A percentile compares a stretch with the other conserved stretches of the same genome.
These are phyloP conservation scores for Orycteropus afer DNA, from an alignment of 2,113 vertebrate genomes.

Conservation along the genomic window DNA sequence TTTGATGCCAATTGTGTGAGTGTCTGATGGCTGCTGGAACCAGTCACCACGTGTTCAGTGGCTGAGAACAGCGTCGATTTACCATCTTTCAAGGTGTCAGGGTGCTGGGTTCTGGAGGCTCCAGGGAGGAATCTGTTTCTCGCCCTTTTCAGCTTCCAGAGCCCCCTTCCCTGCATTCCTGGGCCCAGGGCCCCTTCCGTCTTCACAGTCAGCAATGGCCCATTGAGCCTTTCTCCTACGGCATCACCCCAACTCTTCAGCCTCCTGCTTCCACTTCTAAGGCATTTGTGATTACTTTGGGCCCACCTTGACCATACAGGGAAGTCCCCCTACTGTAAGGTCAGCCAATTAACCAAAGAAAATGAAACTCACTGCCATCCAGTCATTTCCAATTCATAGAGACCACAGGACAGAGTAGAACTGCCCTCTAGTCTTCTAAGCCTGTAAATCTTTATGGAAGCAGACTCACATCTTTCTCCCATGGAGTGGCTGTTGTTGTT, in stretches of 20 bases:
- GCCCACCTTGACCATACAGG: not conserved
- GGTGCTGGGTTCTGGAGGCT: not conserved
- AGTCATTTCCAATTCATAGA: not conserved
- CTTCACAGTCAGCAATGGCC: not conserved
- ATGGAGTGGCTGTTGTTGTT: too few relatives aligned
- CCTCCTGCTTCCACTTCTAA: not conserved
- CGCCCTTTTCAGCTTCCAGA: not conserved
- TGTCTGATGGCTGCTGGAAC: not conserved
- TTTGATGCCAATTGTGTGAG: not conserved
- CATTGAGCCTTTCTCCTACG: not conserved
- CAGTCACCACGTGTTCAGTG: not conserved
- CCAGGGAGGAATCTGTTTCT: not conserved
- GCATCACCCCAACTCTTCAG: not conserved
- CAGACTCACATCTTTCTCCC: too few relatives aligned
- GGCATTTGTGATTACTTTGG: not conserved
- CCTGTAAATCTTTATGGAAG: too few relatives aligned
- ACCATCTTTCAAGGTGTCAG: not conserved
- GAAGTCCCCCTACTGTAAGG: not conserved
- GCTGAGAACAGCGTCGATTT: not conserved
- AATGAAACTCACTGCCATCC: not conserved
- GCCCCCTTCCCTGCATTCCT: not conserved
- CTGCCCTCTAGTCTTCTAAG: too few relatives aligned
- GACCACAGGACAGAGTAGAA: not conserved
- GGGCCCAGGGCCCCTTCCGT: too few relatives aligned
- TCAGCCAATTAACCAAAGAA: not conserved